These are phyloP conservation scores for Popillia japonica DNA, from an alignment of 1,140 invertebrate species.

Conservation along the genomic window DNA sequence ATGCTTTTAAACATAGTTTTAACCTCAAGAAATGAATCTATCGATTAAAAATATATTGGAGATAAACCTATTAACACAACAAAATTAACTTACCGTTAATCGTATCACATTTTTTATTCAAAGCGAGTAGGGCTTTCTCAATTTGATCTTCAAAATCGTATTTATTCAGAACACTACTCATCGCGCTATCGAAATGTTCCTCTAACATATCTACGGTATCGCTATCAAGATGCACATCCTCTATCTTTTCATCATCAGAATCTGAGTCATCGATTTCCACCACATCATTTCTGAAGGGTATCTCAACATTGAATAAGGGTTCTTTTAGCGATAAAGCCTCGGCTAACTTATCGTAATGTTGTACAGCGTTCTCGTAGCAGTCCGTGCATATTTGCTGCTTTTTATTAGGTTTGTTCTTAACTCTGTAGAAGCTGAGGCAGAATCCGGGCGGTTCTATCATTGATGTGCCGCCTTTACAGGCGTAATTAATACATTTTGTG, in stretches of 20 bases:
- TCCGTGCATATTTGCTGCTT: slow-evolving; percentile 62
- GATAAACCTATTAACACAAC: neutral
- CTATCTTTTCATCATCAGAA: slow-evolving; percentile 60
- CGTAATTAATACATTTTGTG: slow-evolving; percentile 65
- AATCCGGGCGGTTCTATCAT: slow-evolving; percentile 62
- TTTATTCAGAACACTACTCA: slow-evolving; percentile 61
- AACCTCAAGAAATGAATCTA: slow-evolving; percentile 37
- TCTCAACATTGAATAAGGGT: slow-evolving; percentile 61
- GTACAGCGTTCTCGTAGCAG: slow-evolving; percentile 61
- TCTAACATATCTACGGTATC: slow-evolving; percentile 60
- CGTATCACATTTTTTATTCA: slow-evolving; percentile 50
- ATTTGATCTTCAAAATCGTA: slow-evolving; percentile 61
- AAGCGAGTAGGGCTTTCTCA: slow-evolving; percentile 52
- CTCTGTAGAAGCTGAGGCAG: slow-evolving; percentile 64
- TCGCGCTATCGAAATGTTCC: slow-evolving; percentile 61
- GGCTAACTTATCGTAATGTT: slow-evolving; percentile 56
- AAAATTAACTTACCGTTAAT: slow-evolving; percentile 49
- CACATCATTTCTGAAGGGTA: slow-evolving; percentile 63
- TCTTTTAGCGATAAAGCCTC: slow-evolving; percentile 57
- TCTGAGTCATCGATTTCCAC: slow-evolving; percentile 67
- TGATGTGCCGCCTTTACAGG: slow-evolving; percentile 61
- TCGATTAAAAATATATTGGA: slow-evolving; percentile 8
- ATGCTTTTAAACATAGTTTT: slow-evolving; percentile 47
- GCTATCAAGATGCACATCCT: slow-evolving; percentile 53
- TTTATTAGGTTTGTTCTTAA: slow-evolving; percentile 61